Conservation (phyloP, 2,888 invertebrate genomes). For the Noctuana brunneofusca region DNA sequence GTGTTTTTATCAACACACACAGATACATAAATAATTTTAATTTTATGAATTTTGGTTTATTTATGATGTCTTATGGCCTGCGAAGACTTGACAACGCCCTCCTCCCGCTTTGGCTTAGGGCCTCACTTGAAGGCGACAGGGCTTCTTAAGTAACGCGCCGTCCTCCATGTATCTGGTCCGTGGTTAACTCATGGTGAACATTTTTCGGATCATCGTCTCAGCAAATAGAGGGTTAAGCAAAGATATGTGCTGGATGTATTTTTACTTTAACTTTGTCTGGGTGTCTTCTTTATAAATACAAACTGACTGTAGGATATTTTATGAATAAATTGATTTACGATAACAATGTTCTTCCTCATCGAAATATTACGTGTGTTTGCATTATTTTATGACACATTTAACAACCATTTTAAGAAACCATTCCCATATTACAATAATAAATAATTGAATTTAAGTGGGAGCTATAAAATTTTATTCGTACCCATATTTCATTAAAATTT, state of each 20-base stretch:
- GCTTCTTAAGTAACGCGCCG: neutral
- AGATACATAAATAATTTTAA: no score
- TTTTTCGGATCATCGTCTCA: conserved; percentile 6
- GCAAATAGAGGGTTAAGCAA: conserved; percentile 15
- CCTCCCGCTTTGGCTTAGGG: no score
- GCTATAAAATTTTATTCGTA: conserved; percentile 11
- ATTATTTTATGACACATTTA: conserved; percentile 2
- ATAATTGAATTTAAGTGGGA: conserved; percentile 6
- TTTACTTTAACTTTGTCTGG: neutral
- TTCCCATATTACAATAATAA: conserved; percentile 2
- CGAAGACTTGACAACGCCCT: no score
- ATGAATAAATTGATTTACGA: neutral
- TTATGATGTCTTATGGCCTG: no score
- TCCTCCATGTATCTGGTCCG: neutral
- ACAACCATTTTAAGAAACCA: conserved; percentile 7
- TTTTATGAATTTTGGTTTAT: no score
- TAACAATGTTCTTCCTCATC: neutral
- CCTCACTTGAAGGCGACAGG: no score
- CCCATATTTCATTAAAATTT: conserved; percentile 19
- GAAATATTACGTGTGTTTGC: neutral
- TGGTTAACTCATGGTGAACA: neutral
- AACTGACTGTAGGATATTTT: neutral
- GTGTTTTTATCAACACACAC: no score
- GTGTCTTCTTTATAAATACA: neutral
- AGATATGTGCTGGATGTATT: neutral